Evolutionary conservation across 1,140 invertebrate species (phyloP), one percentile per base, ranked within the genome.

Genomic region (Conus betulinus): DNA sequence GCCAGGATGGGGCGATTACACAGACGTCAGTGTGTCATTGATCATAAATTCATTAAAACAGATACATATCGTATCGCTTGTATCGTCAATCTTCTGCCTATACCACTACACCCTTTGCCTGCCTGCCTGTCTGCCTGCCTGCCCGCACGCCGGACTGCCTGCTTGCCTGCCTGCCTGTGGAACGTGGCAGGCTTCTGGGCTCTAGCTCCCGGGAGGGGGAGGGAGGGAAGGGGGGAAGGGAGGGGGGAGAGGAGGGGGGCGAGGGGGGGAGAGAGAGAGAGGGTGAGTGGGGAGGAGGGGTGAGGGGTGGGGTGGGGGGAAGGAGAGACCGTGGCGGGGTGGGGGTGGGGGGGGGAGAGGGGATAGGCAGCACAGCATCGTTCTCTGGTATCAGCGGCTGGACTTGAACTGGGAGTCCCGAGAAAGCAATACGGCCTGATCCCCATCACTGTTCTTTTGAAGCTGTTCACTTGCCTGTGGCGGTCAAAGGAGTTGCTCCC

Each of bases 11-110:
- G 13, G 11, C 11, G 67, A n/a, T n/a, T 71, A 71, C 11, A 20
- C 13, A 71, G 67, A 20, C 20, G 67, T 71, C 67, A 71, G 67
- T 6, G 67, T 71, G 11, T 20, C 67, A 71, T 71, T 71, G 67
- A 71, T 71, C 67, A 71, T 71, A 71, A 71, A 71, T 71, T 71
- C 67, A 71, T 71, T 71, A 71, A 71, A 71, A 71, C 67, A 20
- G 67, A 71, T 71, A 71, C 67, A 23, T 71, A 71, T 71, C 67
- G 20, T 71, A 71, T n/a, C 67, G 67, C 67, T 71, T 71, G 78
- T 81, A 71, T 71, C 67, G 39, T 39, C 39, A 39, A 39, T 39
- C 39, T 39, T 39, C 67, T 23, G 17, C 67, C 67, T 71, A 11
- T 71, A 39, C 39, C 8, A 17, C 67, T 71, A 23, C 20, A 6